These are phyloP conservation scores for Porites lobata DNA, from an alignment of 92 coral and sea anemone species.

Conservation along the genomic window DNA sequence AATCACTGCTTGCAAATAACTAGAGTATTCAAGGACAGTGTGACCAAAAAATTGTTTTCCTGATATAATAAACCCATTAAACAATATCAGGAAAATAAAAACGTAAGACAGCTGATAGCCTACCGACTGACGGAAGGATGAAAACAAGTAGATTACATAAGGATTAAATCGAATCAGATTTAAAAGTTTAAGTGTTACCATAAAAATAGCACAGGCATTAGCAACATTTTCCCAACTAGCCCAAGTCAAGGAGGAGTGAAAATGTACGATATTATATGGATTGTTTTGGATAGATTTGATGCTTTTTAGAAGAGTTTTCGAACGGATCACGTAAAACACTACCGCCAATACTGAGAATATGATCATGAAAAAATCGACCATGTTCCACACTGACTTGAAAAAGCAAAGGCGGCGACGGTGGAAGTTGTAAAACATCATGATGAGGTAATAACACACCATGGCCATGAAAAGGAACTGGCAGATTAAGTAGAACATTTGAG, in stretches of 20 bases:
- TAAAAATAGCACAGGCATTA: slow-evolving; percentile 42
- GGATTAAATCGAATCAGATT: slow-evolving; percentile 63
- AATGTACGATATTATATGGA: slow-evolving; percentile 50
- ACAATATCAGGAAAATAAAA: slow-evolving; percentile 13
- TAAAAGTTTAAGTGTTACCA: slow-evolving; percentile 51
- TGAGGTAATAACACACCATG: slow-evolving; percentile 45
- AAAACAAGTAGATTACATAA: slow-evolving; percentile 44
- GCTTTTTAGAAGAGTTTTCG: slow-evolving; percentile 28
- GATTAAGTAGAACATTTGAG: slow-evolving; percentile 36
- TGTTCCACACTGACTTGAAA: slow-evolving; percentile 47
- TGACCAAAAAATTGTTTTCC: slow-evolving; percentile 51
- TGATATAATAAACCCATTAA: slow-evolving; percentile 40
- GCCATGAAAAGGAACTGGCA: slow-evolving; percentile 57
- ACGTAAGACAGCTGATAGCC: slow-evolving; percentile 38
- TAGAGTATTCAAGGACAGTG: slow-evolving; percentile 32
- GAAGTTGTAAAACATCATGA: slow-evolving; percentile 19
- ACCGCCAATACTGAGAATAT: slow-evolving; percentile 31
- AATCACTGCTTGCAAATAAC: slow-evolving; percentile 24
- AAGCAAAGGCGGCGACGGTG: slow-evolving; percentile 33
- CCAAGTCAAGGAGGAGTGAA: slow-evolving; percentile 53
- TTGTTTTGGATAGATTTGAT: slow-evolving; percentile 42
- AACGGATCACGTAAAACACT: slow-evolving; percentile 35
- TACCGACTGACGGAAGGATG: slow-evolving; percentile 51
- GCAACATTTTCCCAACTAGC: slow-evolving; percentile 34
- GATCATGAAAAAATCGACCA: slow-evolving; percentile 35